Evolutionary conservation across 2,797 vertebrate species (phyloP).

Genomic region (Sebastes hubbsi): DNA sequence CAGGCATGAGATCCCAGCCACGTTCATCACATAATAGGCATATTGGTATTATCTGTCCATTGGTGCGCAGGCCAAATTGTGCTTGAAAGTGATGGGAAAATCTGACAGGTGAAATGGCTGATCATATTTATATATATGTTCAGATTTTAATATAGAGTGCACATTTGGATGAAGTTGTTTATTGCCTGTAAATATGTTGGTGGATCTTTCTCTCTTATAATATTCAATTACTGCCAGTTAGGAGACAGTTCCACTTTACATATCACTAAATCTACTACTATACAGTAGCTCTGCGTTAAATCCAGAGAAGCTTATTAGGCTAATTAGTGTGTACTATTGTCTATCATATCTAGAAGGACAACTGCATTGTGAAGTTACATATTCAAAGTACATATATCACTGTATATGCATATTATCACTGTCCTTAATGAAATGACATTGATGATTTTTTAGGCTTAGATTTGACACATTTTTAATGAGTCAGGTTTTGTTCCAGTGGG

Average conservation of each 20-base stretch:
- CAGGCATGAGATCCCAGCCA: slow-evolving; percentile 27
- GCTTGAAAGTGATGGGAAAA: neutral
- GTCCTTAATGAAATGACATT: neutral
- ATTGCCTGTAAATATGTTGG: neutral
- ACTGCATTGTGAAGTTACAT: neutral
- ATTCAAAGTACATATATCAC: neutral
- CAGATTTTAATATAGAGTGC: neutral
- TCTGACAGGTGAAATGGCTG: neutral
- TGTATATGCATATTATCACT: neutral
- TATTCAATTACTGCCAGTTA: neutral
- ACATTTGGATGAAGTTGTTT: neutral
- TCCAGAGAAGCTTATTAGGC: neutral
- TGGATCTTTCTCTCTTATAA: neutral
- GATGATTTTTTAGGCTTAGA: neutral
- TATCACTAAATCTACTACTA: neutral
- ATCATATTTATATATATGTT: neutral
- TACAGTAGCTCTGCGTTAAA: neutral
- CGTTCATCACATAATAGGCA: slow-evolving; percentile 40
- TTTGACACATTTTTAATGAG: neutral
- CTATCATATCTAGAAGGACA: neutral
- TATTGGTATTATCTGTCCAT: slow-evolving; percentile 34
- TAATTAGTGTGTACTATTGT: neutral
- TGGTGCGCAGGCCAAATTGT: slow-evolving; percentile 11
- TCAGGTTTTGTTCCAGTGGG: neutral
- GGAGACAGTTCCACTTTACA: neutral